phyloP scores from a whole-genome alignment of 2,797 vertebrate species.

The Ciconia nigra region DNA sequence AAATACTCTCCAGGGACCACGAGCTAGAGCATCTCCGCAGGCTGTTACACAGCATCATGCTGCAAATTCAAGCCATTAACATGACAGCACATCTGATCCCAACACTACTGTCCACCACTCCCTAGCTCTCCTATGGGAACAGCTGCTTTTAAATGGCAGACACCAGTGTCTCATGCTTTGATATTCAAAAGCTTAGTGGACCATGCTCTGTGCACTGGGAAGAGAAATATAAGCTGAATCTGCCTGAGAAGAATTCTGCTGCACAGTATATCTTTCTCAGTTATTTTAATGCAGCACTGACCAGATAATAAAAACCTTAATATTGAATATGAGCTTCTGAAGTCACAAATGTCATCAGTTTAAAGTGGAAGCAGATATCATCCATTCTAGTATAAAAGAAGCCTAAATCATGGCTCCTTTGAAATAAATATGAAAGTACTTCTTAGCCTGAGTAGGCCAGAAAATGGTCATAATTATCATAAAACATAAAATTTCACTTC shows the following conservation, averaged over 20 bases:
- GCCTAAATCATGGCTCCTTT: neutral
- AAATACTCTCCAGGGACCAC: neutral
- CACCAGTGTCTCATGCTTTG: slow-evolving; percentile 24
- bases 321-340: slow-evolving; percentile 34
- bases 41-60: slow-evolving; percentile 42
- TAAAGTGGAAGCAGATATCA: slow-evolving; percentile 56
- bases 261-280: slow-evolving; percentile 29
- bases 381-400: slow-evolving; percentile 33
- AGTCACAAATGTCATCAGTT: slow-evolving; percentile 54
- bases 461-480: neutral
- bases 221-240: slow-evolving; percentile 62
- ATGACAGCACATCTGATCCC: slow-evolving; percentile 71
- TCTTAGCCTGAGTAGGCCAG: neutral
- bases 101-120: slow-evolving; percentile 17
- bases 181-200: slow-evolving; percentile 62
- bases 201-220: slow-evolving; percentile 38
- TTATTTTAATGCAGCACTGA: slow-evolving; percentile 47
- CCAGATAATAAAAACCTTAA: slow-evolving; percentile 62
- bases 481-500: slow-evolving; percentile 9
- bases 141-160: slow-evolving; percentile 56
- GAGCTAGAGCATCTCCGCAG: slow-evolving; percentile 23
- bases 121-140: slow-evolving; percentile 56
- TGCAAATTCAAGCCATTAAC: slow-evolving; percentile 76
- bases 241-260: slow-evolving; percentile 44
- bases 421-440: slow-evolving; percentile 49